Evolutionary conservation across 1,140 invertebrate genomes (phyloP), one percentile per base, ranked within the genome.

Genomic region (Bombus consobrinus): DNA sequence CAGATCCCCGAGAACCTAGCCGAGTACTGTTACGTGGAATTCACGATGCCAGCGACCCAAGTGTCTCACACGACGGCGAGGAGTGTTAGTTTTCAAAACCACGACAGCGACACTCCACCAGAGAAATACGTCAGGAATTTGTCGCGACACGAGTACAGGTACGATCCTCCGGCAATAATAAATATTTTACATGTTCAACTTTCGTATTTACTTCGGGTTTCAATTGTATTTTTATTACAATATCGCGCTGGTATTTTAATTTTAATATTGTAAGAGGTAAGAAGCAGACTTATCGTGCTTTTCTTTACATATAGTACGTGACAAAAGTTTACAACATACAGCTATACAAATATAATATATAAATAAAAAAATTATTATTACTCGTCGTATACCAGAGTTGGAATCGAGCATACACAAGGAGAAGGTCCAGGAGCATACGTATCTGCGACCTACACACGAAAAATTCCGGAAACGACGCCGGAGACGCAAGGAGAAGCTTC

Each of bases 91-190:
- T 97, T 99, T 83, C 97, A 97, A 91, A 97, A 98, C 88, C 98
- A 97, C 89, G 98, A 98, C 95, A 97, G 97, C 75, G 98, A 98
- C 87, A 98, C 98, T 92, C 98, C 99, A 22, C 99, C 99, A 10
- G 99, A 99, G 95, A 99, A 99, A 96, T 99, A 99, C 95, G 99
- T 99, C 12, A 96, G 98, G 87, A 99, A 99, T 95, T 96, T 99
- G 82, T 98, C 99, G n/a, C 97, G 98, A 88, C 99, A 99, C 95
- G 98, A 99, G 94, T 99, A 99, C 96, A 97, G 96, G 97, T 98
- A 94, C 0, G 12, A 39, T 43, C 12, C 2, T 41, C 5, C 6
- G 5, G 41, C 9, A 6, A 39, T 25, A 37, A 3, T 2, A 18
- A 10, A 25, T n/a, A 34, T 4, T 22, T 53, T 53, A 53, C 5